A percentile compares a stretch with the other conserved stretches of the same genome.
phyloP scores from a whole-genome alignment of 2,888 invertebrate genomes.

The Alitta virens region DNA sequence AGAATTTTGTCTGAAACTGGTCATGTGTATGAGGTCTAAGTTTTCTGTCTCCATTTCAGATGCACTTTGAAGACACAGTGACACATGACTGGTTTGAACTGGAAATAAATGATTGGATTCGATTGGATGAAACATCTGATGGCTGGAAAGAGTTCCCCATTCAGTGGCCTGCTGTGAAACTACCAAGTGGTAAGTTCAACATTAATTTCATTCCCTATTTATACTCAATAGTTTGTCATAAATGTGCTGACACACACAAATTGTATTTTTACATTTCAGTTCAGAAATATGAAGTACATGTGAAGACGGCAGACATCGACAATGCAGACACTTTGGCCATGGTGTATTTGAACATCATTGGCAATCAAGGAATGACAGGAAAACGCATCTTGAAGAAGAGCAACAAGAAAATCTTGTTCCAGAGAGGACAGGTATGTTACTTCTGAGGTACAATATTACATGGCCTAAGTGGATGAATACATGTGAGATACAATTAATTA shows the following conservation, averaged over 20 bases:
- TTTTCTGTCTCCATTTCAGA: too few relatives aligned
- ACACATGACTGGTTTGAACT: conserved; percentile 31
- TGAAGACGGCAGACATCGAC: conserved; percentile 36
- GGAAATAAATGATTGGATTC: conserved; percentile 37
- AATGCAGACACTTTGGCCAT: conserved; percentile 30
- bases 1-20: too few relatives aligned
- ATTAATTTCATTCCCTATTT: too few relatives aligned
- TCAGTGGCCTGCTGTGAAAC: conserved; percentile 34
- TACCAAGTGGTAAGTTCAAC: conserved; percentile 35
- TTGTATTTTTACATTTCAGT: conserved; percentile 29
- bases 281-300: conserved; percentile 37
- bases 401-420: conserved; percentile 2
- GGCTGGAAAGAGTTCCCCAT: conserved; percentile 46
- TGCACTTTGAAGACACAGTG: conserved; percentile 17
- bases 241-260: too few relatives aligned
- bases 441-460: background rate
- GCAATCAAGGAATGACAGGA: conserved; percentile 26
- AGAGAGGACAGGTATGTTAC: conserved; percentile 33
- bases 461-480: too few relatives aligned
- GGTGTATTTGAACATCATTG: conserved; percentile 25
- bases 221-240: too few relatives aligned
- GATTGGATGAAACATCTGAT: conserved; percentile 40
- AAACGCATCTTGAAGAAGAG: conserved; percentile 18
- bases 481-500: background rate
- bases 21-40: too few relatives aligned